These are phyloP conservation scores for Phyllopteryx taeniolatus DNA, from an alignment of 2,113 vertebrate genomes.

Conservation along the genomic window DNA sequence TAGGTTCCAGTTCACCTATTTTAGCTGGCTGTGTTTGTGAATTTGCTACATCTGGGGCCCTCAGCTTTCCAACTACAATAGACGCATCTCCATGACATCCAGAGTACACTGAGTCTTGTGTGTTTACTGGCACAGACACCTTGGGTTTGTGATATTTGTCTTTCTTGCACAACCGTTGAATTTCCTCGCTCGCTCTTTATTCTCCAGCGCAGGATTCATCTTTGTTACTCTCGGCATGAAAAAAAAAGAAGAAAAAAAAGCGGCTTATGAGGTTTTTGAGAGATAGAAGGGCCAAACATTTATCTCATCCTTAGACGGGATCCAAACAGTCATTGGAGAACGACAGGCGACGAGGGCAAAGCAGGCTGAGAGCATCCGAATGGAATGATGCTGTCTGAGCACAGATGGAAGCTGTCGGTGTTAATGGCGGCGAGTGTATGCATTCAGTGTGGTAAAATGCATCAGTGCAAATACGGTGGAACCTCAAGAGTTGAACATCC, in stretches of 20 bases:
- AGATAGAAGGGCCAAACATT: conserved; percentile 37
- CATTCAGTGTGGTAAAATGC: conserved; percentile 14
- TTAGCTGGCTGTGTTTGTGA: conserved; percentile 16
- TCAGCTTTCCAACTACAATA: conserved; percentile 42
- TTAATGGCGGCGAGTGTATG: conserved; percentile 29
- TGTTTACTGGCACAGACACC: conserved; percentile 51
- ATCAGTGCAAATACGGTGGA: not conserved
- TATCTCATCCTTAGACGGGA: conserved; percentile 29
- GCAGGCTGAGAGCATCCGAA: conserved; percentile 41
- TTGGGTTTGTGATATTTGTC: conserved; percentile 29
- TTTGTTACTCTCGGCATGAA: conserved; percentile 37
- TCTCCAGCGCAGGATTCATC: conserved; percentile 20
- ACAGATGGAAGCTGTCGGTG: conserved; percentile 39
- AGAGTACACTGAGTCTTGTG: conserved; percentile 33
- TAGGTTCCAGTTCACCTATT: conserved; percentile 18
- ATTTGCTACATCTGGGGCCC: conserved; percentile 35
- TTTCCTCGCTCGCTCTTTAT: conserved; percentile 19
- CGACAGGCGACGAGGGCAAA: conserved; percentile 38
- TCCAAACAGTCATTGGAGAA: conserved; percentile 50
- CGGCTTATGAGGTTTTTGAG: conserved; percentile 21
- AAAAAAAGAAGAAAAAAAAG: conserved; percentile 31
- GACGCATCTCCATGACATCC: conserved; percentile 20
- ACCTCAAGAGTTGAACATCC: not conserved
- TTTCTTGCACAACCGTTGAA: conserved; percentile 32
- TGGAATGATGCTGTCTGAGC: conserved; percentile 50